Percentiles rank a stretch among this genome's conserved stretches.
Conservation (phyloP, 2,113 vertebrate species). For the Spea bombifrons region DNA sequence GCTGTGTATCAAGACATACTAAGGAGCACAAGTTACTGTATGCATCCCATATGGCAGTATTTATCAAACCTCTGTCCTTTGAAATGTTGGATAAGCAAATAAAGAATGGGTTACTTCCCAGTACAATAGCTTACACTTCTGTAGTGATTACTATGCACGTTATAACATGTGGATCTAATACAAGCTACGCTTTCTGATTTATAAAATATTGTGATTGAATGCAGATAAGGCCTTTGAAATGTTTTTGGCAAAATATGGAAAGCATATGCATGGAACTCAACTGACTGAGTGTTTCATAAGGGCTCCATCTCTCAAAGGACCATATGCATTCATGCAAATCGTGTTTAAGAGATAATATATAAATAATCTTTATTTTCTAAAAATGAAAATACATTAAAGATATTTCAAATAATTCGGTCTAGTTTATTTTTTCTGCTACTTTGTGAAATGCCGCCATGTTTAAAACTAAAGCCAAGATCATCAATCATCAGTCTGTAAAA, state of each 20-base stretch:
- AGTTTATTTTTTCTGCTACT: too few relatives aligned
- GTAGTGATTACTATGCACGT: background rate
- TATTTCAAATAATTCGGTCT: too few relatives aligned
- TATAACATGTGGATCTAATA: constrained; percentile 34
- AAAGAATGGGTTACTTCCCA: constrained; percentile 5
- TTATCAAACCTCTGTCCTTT: constrained; percentile 1
- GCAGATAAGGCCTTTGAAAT: constrained; percentile 32
- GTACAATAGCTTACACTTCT: constrained; percentile 15
- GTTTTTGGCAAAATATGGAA: constrained; percentile 17
- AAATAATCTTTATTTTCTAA: too few relatives aligned
- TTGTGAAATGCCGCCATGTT: too few relatives aligned
- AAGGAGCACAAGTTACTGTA: too few relatives aligned
- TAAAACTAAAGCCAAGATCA: too few relatives aligned
- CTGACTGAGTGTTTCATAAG: constrained; percentile 1
- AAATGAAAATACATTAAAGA: too few relatives aligned
- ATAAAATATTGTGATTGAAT: constrained; percentile 12
- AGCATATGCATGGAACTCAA: constrained; percentile 16
- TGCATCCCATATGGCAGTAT: constrained; percentile 2
- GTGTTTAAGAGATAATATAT: background rate
- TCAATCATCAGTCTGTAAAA: too few relatives aligned
- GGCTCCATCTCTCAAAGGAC: background rate
- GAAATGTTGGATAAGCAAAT: constrained; percentile 9
- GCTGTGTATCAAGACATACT: too few relatives aligned
- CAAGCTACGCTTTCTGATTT: constrained; percentile 9
- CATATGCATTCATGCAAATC: background rate